Conservation (phyloP, 2,113 vertebrate species). For the Rafetus swinhoei region DNA sequence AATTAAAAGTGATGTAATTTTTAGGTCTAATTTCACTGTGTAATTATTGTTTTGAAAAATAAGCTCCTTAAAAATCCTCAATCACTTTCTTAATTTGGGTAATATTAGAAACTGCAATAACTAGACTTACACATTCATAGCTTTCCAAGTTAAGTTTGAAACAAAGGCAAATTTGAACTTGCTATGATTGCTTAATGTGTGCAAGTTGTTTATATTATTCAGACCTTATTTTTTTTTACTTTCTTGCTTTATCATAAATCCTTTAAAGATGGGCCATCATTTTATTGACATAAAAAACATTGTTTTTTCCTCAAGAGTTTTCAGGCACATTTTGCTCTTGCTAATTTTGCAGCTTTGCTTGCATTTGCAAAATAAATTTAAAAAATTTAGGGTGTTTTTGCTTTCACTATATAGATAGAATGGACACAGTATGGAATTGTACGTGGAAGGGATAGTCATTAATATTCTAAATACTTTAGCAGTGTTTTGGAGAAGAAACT, state of each 20-base stretch:
- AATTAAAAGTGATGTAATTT: background rate
- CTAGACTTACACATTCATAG: fast-evolving
- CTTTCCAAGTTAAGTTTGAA: background rate
- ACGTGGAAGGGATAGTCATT: background rate
- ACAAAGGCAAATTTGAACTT: background rate
- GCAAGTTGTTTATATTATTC: background rate
- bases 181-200: background rate
- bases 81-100: background rate
- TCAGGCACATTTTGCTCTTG: background rate
- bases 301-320: background rate
- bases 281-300: background rate
- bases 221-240: background rate
- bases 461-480: slow-evolving; percentile 22
- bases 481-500: background rate
- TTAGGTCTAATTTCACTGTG: background rate
- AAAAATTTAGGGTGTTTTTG: background rate
- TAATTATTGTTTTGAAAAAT: background rate
- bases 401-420: background rate
- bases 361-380: background rate
- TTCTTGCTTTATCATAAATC: background rate
- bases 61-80: background rate
- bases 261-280: background rate
- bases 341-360: background rate
- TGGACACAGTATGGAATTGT: background rate
- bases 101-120: background rate